These are phyloP conservation scores for Aurelia coerulea DNA, from an alignment of 30 jellyfish, hydroid and myxozoan species.

Conservation along the genomic window DNA sequence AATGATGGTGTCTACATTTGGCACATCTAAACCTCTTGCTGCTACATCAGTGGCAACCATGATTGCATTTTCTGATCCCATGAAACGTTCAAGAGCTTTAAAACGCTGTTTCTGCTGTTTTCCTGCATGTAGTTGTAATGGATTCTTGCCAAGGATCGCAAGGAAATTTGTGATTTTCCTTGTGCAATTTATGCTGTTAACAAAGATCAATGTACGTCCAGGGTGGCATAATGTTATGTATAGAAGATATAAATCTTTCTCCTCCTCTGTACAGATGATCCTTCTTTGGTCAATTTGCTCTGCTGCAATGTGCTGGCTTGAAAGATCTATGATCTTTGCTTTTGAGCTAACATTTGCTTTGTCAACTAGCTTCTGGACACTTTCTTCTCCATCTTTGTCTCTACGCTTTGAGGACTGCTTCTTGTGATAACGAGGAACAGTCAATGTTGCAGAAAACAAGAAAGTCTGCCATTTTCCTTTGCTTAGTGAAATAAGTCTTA, in stretches of 20 bases:
- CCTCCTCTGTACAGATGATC: constrained; percentile 85
- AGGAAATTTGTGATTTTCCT: constrained; percentile 69
- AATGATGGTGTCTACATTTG: constrained; percentile 80
- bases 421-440: constrained; percentile 82
- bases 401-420: constrained; percentile 19
- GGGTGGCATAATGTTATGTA: constrained; percentile 74
- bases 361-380: constrained; percentile 72
- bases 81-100: constrained; percentile 77
- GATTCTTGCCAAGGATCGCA: constrained; percentile 65
- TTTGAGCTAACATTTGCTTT: constrained; percentile 60
- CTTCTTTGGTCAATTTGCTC: constrained; percentile 67
- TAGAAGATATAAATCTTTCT: constrained; percentile 77
- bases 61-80: constrained; percentile 50
- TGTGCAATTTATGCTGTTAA: constrained; percentile 78
- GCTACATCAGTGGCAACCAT: constrained; percentile 97
- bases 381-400: constrained; percentile 26
- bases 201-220: constrained; percentile 92
- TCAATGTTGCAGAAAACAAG: constrained; percentile 93
- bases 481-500: constrained; percentile 38
- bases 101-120: constrained; percentile 93
- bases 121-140: constrained; percentile 90
- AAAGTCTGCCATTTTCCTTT: constrained; percentile 73
- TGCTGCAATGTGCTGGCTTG: constrained; percentile 92
- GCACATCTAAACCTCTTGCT: constrained; percentile 97
- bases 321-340: constrained; percentile 83